Base-by-base conservation (phyloP, 1,140 invertebrate genomes). In the Neuroterus valhalla region DNA sequence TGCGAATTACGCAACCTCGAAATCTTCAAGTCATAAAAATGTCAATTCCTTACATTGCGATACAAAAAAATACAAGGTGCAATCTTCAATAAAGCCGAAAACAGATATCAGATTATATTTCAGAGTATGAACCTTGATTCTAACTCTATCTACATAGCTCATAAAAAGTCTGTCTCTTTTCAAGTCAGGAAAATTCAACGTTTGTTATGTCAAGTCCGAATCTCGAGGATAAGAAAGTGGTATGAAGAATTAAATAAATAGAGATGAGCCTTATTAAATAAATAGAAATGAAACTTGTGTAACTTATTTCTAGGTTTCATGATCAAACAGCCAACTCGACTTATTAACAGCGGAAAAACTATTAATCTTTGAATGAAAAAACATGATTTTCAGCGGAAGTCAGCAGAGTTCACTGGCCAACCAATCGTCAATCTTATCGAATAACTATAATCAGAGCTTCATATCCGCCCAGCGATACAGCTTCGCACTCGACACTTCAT, bases 201-300 rank as follows among this genome's bases (percentile, higher is more conserved):
- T 50, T 50, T 50, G 48, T 50, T 10, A 50, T 62, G 23, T 48
- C 46, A 48, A 17, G 15, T 48, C 46, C 46, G n/a, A n/a, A n/a
- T 48, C 46, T 17, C 6, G 15, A 31, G 8, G 8, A 31, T 15
- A 15, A 15, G 12, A 23, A 62, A 31, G 55, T 31, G 23, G 23
- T 14, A 26, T 55, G 21, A 55, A 62, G 55, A 62, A 31, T n/a
- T 26, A 62, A 62, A 62, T 62, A 62, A 62, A 62, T 62, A 62
- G 10, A 62, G 48, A 19, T 50, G 17, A 62, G 55, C 31, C 55
- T 62, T 62, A 62, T 62, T 31, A 62, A 62, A 62, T 62, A 62
- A 62, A 62, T 62, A 62, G 31, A 11, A 38, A 55, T 6, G 19
- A 55, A 19, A 26, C 46, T 48, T 48, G 17, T 19, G 46, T 19